Percentiles rank a stretch among this genome's conserved stretches.
Conservation (phyloP, 2,888 invertebrate species). For the Pinctada fucata region DNA sequence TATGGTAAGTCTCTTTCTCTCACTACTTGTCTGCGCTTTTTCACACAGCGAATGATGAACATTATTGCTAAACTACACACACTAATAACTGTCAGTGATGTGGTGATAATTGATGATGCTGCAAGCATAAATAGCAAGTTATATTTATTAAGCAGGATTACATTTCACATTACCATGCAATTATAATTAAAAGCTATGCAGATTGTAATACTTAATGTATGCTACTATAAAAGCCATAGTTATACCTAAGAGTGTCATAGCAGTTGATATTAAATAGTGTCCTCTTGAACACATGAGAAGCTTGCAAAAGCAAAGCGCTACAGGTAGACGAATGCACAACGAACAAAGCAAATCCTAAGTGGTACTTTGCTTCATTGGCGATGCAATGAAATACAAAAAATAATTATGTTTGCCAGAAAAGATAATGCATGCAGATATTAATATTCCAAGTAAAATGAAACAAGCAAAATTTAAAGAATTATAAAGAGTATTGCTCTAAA, state of each 20-base stretch:
- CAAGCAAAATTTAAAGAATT: slow-evolving; percentile 1
- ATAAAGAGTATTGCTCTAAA: slow-evolving; percentile 1
- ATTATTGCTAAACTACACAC: neutral
- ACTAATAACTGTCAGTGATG: neutral
- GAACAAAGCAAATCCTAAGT: neutral
- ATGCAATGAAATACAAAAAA: slow-evolving; percentile 1
- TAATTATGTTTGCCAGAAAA: slow-evolving; percentile 1
- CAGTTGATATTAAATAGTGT: neutral
- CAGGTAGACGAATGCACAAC: too few relatives aligned
- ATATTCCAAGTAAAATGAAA: neutral
- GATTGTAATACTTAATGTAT: too few relatives aligned
- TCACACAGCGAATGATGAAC: slow-evolving; percentile 1
- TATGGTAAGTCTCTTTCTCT: neutral
- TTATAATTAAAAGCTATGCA: neutral
- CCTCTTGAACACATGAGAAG: slow-evolving; percentile 1
- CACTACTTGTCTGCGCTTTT: neutral
- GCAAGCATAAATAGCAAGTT: neutral
- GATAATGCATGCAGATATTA: neutral
- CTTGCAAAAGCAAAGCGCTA: neutral
- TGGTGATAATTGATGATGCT: neutral
- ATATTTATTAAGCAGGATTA: neutral
- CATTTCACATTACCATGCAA: neutral
- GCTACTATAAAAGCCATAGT: slow-evolving; percentile 2
- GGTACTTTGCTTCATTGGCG: neutral
- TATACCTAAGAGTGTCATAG: neutral